Evolutionary conservation across 2,888 invertebrate species (phyloP).

Genomic region (Melieria crassipennis): DNA sequence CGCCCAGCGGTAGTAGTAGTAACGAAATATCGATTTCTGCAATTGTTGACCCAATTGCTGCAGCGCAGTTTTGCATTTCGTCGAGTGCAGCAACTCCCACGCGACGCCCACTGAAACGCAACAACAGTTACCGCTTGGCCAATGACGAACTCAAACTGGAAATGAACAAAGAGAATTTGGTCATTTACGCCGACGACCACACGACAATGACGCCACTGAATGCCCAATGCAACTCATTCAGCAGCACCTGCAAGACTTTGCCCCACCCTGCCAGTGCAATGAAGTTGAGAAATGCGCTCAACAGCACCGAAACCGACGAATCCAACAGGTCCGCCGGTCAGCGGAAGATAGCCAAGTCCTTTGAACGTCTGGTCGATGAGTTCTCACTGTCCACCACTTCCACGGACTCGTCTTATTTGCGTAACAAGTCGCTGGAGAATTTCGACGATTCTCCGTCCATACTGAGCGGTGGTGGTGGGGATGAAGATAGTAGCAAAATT

Average conservation of each 20-base stretch:
- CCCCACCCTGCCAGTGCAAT: slow-evolving; percentile 50
- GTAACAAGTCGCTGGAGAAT: slow-evolving; percentile 64
- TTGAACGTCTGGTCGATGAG: slow-evolving; percentile 65
- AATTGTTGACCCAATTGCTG: slow-evolving; percentile 58
- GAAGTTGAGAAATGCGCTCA: slow-evolving; percentile 45
- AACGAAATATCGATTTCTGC: slow-evolving; percentile 41
- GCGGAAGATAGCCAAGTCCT: slow-evolving; percentile 73
- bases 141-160: slow-evolving; percentile 70
- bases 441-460: slow-evolving; percentile 62
- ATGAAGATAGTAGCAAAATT: slow-evolving; percentile 13
- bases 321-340: slow-evolving; percentile 52
- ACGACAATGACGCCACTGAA: slow-evolving; percentile 15
- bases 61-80: slow-evolving; percentile 52
- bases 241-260: slow-evolving; percentile 46
- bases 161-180: slow-evolving; percentile 63
- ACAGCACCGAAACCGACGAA: slow-evolving; percentile 6
- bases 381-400: slow-evolving; percentile 63
- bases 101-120: slow-evolving; percentile 72
- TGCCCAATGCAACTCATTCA: slow-evolving; percentile 18
- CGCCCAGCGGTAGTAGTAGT: slow-evolving; percentile 17
- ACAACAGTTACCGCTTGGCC: slow-evolving; percentile 86
- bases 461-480: slow-evolving; percentile 26
- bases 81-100: slow-evolving; percentile 37
- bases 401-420: slow-evolving; percentile 62
- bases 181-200: slow-evolving; percentile 43